Conservation (phyloP, 1,140 invertebrate species). For the Triops longicaudatus region DNA sequence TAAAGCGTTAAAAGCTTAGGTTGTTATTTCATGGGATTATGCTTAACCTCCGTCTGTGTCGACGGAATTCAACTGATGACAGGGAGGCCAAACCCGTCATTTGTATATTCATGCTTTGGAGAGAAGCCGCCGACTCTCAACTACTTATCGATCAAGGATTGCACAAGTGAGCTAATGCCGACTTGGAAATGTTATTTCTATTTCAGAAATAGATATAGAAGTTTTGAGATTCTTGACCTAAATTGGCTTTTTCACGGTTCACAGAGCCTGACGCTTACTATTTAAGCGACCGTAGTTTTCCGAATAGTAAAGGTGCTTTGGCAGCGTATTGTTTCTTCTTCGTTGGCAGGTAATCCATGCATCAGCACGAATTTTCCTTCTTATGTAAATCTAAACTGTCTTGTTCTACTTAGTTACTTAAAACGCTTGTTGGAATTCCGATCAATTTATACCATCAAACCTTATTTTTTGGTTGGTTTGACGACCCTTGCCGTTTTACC, state of each 20-base stretch:
- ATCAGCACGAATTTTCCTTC: not conserved
- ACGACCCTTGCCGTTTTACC: not conserved
- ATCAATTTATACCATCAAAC: not conserved
- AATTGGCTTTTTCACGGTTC: no score
- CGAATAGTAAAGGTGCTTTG: slow-evolving; percentile 4
- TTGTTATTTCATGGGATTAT: not conserved
- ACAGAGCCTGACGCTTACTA: no score
- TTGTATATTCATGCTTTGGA: not conserved
- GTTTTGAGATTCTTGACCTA: no score
- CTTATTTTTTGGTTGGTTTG: not conserved
- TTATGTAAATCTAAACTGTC: not conserved
- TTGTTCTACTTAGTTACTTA: not conserved
- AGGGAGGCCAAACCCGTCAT: not conserved
- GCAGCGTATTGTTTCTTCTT: not conserved
- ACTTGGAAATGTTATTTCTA: no score
- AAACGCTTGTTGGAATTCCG: not conserved
- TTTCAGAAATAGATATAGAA: no score
- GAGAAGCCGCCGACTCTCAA: not conserved
- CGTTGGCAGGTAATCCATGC: not conserved
- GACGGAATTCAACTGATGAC: not conserved
- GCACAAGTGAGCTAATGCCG: no score
- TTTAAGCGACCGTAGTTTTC: not conserved
- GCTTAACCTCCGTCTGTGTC: not conserved
- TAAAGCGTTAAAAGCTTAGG: not conserved
- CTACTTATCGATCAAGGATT: no score